Evolutionary conservation across 2,797 vertebrate species (phyloP), one percentile per base, ranked within the genome.

Genomic region (Takifugu ocellatus): DNA sequence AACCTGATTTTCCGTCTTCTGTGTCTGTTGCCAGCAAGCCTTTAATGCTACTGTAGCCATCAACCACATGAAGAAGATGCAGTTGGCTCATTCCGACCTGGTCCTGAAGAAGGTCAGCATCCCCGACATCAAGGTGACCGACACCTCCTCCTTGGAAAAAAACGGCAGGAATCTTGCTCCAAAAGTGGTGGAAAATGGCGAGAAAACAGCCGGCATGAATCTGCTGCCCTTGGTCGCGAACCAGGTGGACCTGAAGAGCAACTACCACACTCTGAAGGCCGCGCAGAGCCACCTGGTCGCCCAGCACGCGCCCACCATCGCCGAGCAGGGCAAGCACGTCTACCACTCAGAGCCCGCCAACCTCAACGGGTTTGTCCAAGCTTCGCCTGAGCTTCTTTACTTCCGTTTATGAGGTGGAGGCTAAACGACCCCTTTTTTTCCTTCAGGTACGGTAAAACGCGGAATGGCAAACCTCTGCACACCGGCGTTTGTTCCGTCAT

Each of bases 51-150:
- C 96, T 0, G 90, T 93, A 0, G 95, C 94, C 17, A 96, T 98
- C 56, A 94, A 94, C 74, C 96, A 97, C 86, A 95, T 98, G 96
- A 94, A 81, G 88, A 98, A 95, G 78, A 90, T 98, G 15, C 95
- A 98, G 77, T 92, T 92, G 91, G 94, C 91, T 5, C 81, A 89
- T 70, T 82, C 79, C 0, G 83, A 87, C 56, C 44, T 54, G 17
- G 33, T 54, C 42, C 56, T 63, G 51, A 70, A 54, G 49, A 45
- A 51, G 60, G 0, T 26, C 69, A 68, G 51, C 5, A 66, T 90
- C 51, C 91, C 91, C 0, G 83, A 88, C 68, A 90, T 92, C 69
- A 79, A 75, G 43, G 83, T 91, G 36, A 49, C 73, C 1, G 69
- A 87, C 6, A 17, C 78, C 26, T 88, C 82, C 17, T 78, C 82